phyloP scores from a whole-genome alignment of 2,113 vertebrate genomes.

The Coracopsis vasa region DNA sequence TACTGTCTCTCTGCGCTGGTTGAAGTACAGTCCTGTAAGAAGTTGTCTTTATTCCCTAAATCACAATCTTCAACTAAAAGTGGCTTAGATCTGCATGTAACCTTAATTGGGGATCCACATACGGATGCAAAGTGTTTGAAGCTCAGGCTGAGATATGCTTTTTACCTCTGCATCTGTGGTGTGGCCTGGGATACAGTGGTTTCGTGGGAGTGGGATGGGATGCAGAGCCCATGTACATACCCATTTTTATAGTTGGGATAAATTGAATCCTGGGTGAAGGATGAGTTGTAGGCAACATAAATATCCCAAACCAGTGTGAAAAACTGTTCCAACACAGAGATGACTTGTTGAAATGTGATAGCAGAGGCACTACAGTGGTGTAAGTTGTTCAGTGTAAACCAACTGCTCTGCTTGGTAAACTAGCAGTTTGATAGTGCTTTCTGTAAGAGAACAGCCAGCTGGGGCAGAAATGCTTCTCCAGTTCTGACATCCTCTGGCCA shows the following conservation, averaged over 20 bases:
- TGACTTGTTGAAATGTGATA: background rate
- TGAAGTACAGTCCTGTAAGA: background rate
- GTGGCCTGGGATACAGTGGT: background rate
- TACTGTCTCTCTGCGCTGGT: background rate
- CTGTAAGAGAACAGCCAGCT: background rate
- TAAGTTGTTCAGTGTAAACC: background rate
- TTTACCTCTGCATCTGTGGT: fast-evolving
- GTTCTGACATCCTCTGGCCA: background rate
- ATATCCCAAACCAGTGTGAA: background rate
- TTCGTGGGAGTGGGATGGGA: background rate
- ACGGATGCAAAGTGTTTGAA: background rate
- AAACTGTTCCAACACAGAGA: fast-evolving
- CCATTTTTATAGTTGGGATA: background rate
- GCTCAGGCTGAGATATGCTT: background rate
- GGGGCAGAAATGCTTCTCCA: too few species aligned
- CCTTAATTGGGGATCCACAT: fast-evolving
- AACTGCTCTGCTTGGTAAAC: background rate
- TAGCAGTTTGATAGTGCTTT: fast-evolving
- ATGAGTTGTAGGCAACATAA: background rate
- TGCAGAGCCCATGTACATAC: fast-evolving
- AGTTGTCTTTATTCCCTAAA: background rate
- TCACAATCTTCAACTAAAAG: background rate
- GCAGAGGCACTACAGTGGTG: fast-evolving
- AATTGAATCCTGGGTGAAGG: background rate
- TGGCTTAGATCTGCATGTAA: background rate